Evolutionary conservation across 2,113 vertebrate species (phyloP).

Genomic region (Anguilla rostrata): DNA sequence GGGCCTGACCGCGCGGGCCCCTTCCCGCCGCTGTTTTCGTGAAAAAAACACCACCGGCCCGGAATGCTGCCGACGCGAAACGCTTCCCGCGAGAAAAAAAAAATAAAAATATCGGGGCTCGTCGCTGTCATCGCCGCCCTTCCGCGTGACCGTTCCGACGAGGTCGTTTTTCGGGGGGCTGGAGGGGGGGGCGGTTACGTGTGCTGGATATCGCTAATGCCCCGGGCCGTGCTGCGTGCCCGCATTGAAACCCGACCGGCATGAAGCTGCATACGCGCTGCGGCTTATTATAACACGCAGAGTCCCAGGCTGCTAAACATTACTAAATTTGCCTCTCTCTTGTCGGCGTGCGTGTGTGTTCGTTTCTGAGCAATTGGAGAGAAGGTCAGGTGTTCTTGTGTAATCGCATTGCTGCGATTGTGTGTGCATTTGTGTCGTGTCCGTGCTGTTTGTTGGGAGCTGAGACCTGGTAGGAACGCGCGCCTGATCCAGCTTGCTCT

Average conservation of each 20-base stretch:
- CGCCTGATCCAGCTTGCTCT: no score
- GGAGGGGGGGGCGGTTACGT: neutral
- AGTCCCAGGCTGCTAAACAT: neutral
- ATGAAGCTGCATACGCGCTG: neutral
- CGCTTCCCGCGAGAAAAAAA: conserved; percentile 12
- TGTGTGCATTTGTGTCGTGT: neutral
- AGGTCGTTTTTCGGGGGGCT: neutral
- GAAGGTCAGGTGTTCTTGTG: neutral
- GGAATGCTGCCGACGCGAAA: conserved; percentile 36
- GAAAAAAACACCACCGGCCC: conserved; percentile 30
- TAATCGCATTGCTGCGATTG: neutral
- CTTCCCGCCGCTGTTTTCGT: neutral
- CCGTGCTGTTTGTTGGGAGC: neutral
- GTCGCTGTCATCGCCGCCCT: neutral
- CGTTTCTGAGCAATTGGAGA: neutral
- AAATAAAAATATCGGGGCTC: neutral
- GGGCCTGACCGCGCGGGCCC: neutral
- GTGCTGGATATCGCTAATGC: neutral
- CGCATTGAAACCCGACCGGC: conserved; percentile 21
- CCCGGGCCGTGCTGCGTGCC: neutral
- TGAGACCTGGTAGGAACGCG: no score
- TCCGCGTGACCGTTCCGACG: neutral
- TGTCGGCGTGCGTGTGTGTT: neutral
- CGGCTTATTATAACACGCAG: neutral
- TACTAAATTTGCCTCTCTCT: neutral